Conservation (phyloP, 2,888 invertebrate species). For the Neuroscelio doddi region DNA sequence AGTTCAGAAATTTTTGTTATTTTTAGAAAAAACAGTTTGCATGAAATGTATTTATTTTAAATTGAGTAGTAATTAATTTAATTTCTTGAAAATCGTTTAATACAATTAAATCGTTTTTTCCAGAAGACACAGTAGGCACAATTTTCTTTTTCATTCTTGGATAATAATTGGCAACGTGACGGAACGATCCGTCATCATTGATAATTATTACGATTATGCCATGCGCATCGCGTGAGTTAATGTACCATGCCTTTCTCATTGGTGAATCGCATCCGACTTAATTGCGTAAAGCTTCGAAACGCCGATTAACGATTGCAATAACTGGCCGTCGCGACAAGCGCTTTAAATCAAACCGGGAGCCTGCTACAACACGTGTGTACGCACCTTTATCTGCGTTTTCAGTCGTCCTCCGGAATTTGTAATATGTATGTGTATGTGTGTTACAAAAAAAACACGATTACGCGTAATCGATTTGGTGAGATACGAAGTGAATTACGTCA, state of each 20-base stretch:
- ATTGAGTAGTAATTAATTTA: no score
- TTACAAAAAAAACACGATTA: slow-evolving; percentile 18
- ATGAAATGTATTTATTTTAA: no score
- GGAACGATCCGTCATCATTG: slow-evolving; percentile 59
- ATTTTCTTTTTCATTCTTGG: slow-evolving; percentile 16
- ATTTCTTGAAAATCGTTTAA: no score
- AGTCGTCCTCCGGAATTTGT: background rate
- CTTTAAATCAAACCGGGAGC: slow-evolving; percentile 53
- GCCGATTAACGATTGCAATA: slow-evolving; percentile 62
- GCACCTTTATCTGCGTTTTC: slow-evolving; percentile 44
- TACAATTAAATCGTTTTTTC: no score
- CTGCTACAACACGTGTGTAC: slow-evolving; percentile 41
- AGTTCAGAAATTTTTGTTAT: no score
- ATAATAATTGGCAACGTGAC: slow-evolving; percentile 58
- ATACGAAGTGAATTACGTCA: slow-evolving; percentile 27
- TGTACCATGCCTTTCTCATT: slow-evolving; percentile 46
- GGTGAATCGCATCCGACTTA: slow-evolving; percentile 52
- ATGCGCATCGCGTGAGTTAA: slow-evolving; percentile 55
- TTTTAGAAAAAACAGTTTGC: no score
- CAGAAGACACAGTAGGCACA: background rate
- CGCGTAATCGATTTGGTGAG: slow-evolving; percentile 24
- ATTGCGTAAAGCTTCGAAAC: slow-evolving; percentile 59
- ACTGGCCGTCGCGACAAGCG: slow-evolving; percentile 53
- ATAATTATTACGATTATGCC: slow-evolving; percentile 62
- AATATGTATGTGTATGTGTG: background rate